Evolutionary conservation across 2,797 vertebrate genomes (phyloP).

Genomic region (Trachops cirrhosus): DNA sequence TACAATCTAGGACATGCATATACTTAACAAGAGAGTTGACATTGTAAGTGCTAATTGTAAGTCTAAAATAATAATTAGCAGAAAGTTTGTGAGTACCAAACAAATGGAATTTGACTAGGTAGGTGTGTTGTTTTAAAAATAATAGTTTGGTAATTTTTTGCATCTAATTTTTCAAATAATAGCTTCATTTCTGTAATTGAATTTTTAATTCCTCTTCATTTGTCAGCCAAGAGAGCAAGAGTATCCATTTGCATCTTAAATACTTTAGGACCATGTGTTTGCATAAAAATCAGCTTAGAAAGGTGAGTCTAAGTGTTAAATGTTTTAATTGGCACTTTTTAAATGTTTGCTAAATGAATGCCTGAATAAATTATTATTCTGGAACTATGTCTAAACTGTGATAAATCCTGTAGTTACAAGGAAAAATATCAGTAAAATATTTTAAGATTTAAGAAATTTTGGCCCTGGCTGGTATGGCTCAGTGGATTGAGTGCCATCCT

Average conservation of each 20-base stretch:
- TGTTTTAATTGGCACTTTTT: background rate
- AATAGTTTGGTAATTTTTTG: background rate
- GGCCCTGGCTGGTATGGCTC: too few relatives aligned
- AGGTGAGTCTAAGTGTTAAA: background rate
- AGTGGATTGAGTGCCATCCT: too few relatives aligned
- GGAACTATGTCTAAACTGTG: background rate
- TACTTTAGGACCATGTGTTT: background rate
- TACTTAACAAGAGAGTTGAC: background rate
- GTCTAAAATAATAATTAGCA: background rate
- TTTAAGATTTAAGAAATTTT: background rate
- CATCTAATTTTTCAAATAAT: background rate
- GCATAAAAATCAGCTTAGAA: background rate
- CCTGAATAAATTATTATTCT: background rate
- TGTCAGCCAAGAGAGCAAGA: background rate
- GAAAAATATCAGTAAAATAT: conserved; percentile 2
- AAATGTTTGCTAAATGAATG: conserved; percentile 1
- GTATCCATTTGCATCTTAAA: background rate
- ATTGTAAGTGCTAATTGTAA: conserved; percentile 1
- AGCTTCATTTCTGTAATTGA: background rate
- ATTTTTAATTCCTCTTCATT: background rate
- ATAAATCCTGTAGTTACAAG: background rate
- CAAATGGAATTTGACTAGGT: background rate
- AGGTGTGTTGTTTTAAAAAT: background rate
- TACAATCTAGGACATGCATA: background rate
- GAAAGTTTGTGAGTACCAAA: background rate